Evolutionary conservation across 2,113 vertebrate species (phyloP).

Genomic region (Ageneiosus marmoratus): DNA sequence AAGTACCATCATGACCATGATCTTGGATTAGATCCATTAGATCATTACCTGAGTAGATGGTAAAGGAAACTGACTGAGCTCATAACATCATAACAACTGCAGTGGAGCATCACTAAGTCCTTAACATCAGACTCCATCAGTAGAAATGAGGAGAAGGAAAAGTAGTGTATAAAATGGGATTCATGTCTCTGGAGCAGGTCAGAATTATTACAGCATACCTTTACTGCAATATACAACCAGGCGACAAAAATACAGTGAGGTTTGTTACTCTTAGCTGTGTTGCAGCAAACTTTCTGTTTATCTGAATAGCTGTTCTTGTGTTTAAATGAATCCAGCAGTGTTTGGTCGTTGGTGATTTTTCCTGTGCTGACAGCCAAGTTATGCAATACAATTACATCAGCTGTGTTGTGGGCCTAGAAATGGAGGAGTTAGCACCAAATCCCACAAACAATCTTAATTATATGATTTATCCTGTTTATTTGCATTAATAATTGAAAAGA

Average conservation of each 20-base stretch:
- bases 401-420: background rate
- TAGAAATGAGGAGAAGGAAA: background rate
- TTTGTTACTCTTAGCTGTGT: background rate
- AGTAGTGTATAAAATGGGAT: background rate
- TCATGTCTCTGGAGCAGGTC: background rate
- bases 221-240: too few species aligned
- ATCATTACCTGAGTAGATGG: background rate
- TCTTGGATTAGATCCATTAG: too few species aligned
- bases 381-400: conserved; percentile 6
- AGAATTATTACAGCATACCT: background rate
- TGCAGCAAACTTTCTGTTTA: background rate
- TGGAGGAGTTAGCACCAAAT: background rate
- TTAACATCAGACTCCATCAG: background rate
- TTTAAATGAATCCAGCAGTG: background rate
- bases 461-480: background rate
- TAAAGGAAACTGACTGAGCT: background rate
- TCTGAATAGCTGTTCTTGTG: background rate
- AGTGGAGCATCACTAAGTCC: background rate
- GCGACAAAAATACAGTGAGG: background rate
- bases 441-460: too few species aligned
- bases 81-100: background rate
- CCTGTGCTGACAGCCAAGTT: background rate
- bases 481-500: too few species aligned
- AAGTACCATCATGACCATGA: too few species aligned
- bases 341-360: background rate